Percentiles rank a stretch among this genome's conserved stretches.
Conservation (phyloP, 2,797 vertebrate genomes). For the Myripristis jacobus region DNA sequence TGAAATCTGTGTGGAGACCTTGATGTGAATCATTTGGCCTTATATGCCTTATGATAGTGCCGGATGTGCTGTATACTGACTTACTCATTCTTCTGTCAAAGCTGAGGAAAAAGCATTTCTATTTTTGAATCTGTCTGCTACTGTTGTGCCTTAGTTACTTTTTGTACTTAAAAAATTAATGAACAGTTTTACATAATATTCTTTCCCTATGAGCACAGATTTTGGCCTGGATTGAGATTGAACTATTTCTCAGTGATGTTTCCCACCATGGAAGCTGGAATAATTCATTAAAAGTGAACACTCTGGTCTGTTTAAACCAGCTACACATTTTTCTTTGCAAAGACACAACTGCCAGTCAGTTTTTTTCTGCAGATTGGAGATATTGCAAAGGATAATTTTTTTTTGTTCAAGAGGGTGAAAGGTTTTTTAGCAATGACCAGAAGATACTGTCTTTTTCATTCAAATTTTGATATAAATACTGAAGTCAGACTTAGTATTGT, state of each 20-base stretch:
- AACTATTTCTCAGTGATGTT: background rate
- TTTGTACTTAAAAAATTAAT: background rate
- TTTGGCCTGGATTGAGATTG: background rate
- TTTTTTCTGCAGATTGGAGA: background rate
- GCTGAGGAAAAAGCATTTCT: background rate
- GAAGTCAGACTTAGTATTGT: background rate
- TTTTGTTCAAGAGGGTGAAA: background rate
- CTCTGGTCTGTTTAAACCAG: background rate
- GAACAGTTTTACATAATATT: background rate
- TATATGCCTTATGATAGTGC: background rate
- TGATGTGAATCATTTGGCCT: conserved; percentile 18
- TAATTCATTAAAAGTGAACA: background rate
- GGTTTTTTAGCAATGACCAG: too few species aligned
- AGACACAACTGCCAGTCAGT: background rate
- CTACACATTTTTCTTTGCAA: background rate
- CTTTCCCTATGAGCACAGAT: background rate
- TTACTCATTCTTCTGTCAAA: background rate
- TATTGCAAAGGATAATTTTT: background rate
- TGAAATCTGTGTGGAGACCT: conserved; percentile 14
- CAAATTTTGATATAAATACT: too few species aligned
- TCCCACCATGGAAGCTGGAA: background rate
- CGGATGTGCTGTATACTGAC: background rate
- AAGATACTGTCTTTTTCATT: too few species aligned
- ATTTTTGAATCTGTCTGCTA: background rate
- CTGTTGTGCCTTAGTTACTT: background rate